These are phyloP conservation scores for Gadopsis marmoratus DNA, from an alignment of 2,797 vertebrate genomes.

Conservation along the genomic window DNA sequence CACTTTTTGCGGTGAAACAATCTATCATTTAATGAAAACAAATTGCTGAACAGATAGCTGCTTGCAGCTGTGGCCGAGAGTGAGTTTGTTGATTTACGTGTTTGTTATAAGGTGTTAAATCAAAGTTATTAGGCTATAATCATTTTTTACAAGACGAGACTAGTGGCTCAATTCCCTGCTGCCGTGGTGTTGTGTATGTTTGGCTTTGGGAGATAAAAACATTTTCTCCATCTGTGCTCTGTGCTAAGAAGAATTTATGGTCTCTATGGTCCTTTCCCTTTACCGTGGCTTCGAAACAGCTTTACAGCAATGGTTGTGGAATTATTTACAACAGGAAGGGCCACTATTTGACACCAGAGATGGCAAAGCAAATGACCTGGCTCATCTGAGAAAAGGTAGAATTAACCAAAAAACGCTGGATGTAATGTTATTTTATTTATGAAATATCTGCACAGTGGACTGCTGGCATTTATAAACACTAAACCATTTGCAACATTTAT, in stretches of 20 bases:
- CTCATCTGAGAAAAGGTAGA: constrained; percentile 21
- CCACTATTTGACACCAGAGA: constrained; percentile 26
- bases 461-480: constrained; percentile 47
- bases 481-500: constrained; percentile 47
- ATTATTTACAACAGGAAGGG: constrained; percentile 27
- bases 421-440: constrained; percentile 22
- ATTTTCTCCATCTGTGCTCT: constrained; percentile 54
- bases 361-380: constrained; percentile 20
- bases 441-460: constrained; percentile 37
- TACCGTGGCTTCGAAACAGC: constrained; percentile 35
- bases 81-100: constrained; percentile 68
- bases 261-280: constrained; percentile 36
- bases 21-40: constrained; percentile 69
- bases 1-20: constrained; percentile 59
- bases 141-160: constrained; percentile 67
- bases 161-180: constrained; percentile 36
- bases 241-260: constrained; percentile 53
- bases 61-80: constrained; percentile 49
- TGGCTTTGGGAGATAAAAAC: constrained; percentile 53
- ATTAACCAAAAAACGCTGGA: constrained; percentile 1
- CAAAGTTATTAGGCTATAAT: constrained; percentile 77
- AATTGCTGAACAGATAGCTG: constrained; percentile 61
- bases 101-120: constrained; percentile 76
- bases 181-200: constrained; percentile 45
- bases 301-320: constrained; percentile 27